A percentile compares a stretch with the other conserved stretches of the same genome.
These are phyloP conservation scores for Halcyon badia DNA, from an alignment of 2,797 vertebrate species.

Conservation along the genomic window DNA sequence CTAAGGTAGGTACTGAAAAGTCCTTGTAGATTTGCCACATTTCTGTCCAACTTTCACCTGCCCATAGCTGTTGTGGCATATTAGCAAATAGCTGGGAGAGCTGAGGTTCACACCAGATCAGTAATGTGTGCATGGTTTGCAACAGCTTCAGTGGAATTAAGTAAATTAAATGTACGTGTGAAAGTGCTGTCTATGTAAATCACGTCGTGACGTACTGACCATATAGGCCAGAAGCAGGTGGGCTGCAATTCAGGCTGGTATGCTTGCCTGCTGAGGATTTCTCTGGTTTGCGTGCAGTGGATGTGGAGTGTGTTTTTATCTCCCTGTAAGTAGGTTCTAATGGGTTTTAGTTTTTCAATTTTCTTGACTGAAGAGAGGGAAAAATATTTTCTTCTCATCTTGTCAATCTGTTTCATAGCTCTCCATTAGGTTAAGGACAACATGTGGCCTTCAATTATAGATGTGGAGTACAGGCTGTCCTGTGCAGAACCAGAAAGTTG, in stretches of 20 bases:
- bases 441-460: constrained; percentile 51
- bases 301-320: constrained; percentile 1
- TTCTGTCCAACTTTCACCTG: not conserved
- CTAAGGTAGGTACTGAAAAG: not conserved
- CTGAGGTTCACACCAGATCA: not conserved
- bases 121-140: not conserved
- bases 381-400: not conserved
- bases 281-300: not conserved
- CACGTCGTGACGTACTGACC: rapidly evolving
- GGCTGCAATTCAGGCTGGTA: not conserved
- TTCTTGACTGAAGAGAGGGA: not conserved
- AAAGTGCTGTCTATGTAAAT: not conserved
- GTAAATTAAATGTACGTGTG: not conserved
- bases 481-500: not conserved
- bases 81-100: not conserved
- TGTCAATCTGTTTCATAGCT: not conserved
- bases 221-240: not conserved
- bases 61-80: not conserved
- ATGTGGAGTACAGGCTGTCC: constrained; percentile 16
- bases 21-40: not conserved
- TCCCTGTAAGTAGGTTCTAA: constrained; percentile 14
- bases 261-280: not conserved
- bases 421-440: not conserved
- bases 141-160: not conserved
- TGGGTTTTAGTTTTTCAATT: constrained; percentile 2